Base-by-base conservation (phyloP, 2,888 invertebrate genomes). In the Diloba caeruleocephala region DNA sequence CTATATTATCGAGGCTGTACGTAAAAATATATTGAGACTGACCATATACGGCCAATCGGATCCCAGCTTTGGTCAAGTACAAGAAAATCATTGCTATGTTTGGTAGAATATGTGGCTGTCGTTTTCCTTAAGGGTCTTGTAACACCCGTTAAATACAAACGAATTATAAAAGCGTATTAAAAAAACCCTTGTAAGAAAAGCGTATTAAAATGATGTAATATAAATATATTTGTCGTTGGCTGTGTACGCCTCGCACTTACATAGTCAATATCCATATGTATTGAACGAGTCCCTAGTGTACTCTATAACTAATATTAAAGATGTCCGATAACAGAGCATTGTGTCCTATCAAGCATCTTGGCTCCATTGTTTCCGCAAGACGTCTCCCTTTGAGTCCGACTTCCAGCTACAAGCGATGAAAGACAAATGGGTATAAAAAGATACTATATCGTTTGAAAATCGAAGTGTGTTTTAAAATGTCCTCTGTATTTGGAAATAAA, bases 281-380 rank as follows among this genome's bases (percentile, higher is more conserved):
- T 8, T 13, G 10, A 26, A 15, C 9, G 7, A 38, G 19, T 26
- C 44, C 33, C 41, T 31, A 48, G n/a, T 41, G 49, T 33, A 34
- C 39, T 45, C 65, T 36, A 46, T 72, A 77, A 79, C 78, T 78
- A 73, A 76, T 77, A 74, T 76, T 62, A 68, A 74, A 78, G 81
- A 76, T 78, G 68, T 65, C 59, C 48, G 78, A 80, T 81, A 79
- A 70, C 50, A 52, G 51, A 55, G 42, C 52, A 58, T 70, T 75
- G 77, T 77, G 74, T 70, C 60, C 72, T 82, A 82, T 84, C 81
- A 62, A 60, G 55, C 66, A 83, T 82, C 79, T 78, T 49, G n/a
- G 51, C 36, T 33, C 74, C 54, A 79, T 84, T 83, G 83, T 83
- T 75, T 78, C 66, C 62, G 49, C 43, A 44, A 70, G 62, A 56